These are phyloP conservation scores for Drosophila suboccidentalis DNA, from an alignment of 2,888 invertebrate genomes.

Conservation along the genomic window DNA sequence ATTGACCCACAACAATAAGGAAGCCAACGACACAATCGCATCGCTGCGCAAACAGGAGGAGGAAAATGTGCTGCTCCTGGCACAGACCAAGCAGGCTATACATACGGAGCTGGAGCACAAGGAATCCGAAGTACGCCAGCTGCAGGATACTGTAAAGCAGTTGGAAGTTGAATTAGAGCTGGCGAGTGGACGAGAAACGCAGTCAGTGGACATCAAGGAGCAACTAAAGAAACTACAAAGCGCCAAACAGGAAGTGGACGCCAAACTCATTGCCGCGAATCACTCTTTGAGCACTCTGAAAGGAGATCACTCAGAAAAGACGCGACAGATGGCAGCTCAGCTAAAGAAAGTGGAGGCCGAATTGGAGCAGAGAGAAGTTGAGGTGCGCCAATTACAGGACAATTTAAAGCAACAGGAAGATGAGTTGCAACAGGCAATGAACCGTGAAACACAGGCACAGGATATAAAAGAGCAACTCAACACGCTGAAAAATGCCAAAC, in stretches of 20 bases:
- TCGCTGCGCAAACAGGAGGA: conserved; percentile 89
- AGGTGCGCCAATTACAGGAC: conserved; percentile 77
- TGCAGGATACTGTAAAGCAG: conserved; percentile 86
- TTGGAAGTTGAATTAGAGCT: conserved; percentile 84
- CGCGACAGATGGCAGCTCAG: conserved; percentile 9
- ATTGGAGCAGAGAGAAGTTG: conserved; percentile 28
- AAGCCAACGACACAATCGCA: conserved; percentile 87
- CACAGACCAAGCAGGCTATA: conserved; percentile 94
- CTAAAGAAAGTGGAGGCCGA: conserved; percentile 28
- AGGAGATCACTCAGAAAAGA: conserved; percentile 59
- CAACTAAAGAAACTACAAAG: conserved; percentile 80
- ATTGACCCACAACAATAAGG: conserved; percentile 87
- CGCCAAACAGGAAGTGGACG: conserved; percentile 84
- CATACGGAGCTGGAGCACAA: conserved; percentile 92
- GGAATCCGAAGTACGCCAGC: conserved; percentile 87
- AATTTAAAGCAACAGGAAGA: conserved; percentile 61
- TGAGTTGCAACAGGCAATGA: conserved; percentile 82
- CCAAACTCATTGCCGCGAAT: conserved; percentile 82
- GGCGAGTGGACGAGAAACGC: conserved; percentile 86
- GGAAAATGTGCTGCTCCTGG: conserved; percentile 90
- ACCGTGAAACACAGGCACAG: conserved; percentile 82
- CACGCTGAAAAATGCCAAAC: conserved; percentile 73
- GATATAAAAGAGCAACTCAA: conserved; percentile 82
- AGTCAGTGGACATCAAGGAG: conserved; percentile 80
- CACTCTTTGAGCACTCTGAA: conserved; percentile 76